A percentile compares a stretch with the other conserved stretches of the same genome.
These are phyloP conservation scores for Limulus polyphemus DNA, from an alignment of 2,888 invertebrate species.

Conservation along the genomic window DNA sequence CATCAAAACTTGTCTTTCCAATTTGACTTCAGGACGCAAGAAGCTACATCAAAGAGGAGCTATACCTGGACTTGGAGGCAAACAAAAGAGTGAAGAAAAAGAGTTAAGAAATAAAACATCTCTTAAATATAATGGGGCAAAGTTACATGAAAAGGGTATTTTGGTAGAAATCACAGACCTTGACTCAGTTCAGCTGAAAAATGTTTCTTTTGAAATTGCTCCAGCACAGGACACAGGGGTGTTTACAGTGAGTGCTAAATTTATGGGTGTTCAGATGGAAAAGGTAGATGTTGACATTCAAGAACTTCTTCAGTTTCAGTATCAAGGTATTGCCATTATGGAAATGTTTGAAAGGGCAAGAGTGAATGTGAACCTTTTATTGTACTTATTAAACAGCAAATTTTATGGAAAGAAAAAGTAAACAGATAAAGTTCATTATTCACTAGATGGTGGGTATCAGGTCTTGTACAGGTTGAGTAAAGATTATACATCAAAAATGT, in stretches of 20 bases:
- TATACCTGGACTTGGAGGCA: constrained; percentile 1
- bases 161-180: constrained; percentile 56
- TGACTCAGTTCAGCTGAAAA: constrained; percentile 54
- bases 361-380: constrained; percentile 60
- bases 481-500: no score
- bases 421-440: no score
- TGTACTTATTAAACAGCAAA: constrained; percentile 60
- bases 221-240: constrained; percentile 48
- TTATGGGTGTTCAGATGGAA: constrained; percentile 63
- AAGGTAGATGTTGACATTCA: constrained; percentile 54
- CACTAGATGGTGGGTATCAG: no score
- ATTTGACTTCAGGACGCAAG: constrained; percentile 51
- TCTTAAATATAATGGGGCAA: constrained; percentile 53
- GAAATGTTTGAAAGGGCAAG: constrained; percentile 65
- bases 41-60: constrained; percentile 15
- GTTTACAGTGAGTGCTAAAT: constrained; percentile 56
- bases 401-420: constrained; percentile 37
- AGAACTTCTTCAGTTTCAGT: constrained; percentile 59
- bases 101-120: constrained; percentile 16
- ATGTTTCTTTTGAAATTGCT: constrained; percentile 58
- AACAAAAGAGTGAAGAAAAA: not conserved
- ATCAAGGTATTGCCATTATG: constrained; percentile 60
- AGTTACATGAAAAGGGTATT: constrained; percentile 56
- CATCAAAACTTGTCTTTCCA: constrained; percentile 58
- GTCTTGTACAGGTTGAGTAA: no score